phyloP scores from a whole-genome alignment of 2,113 vertebrate genomes.

The Prunella fulvescens region DNA sequence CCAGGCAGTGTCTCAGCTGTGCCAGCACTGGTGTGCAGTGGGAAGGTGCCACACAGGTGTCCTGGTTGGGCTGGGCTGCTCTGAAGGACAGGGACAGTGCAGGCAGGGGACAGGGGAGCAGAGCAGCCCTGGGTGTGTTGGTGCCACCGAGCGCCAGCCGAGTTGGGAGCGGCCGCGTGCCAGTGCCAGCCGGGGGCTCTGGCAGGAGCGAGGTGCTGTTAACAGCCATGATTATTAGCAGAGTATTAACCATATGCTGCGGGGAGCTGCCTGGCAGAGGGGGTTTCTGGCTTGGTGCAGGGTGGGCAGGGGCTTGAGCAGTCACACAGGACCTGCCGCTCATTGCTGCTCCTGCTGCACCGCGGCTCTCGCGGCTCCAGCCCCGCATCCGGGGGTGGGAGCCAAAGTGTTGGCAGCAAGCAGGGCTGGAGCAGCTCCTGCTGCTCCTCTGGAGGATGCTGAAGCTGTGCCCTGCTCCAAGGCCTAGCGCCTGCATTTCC shows the following conservation, averaged over 20 bases:
- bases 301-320: slow-evolving; percentile 49
- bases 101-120: background rate
- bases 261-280: background rate
- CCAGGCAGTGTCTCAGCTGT: accelerated
- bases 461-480: background rate
- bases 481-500: background rate
- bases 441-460: background rate
- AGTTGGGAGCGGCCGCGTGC: background rate
- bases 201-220: slow-evolving; percentile 43
- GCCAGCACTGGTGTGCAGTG: accelerated
- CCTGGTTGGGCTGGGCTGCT: background rate
- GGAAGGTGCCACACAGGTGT: background rate
- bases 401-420: background rate
- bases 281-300: background rate
- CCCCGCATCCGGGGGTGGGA: background rate
- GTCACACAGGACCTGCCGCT: background rate
- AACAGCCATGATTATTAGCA: slow-evolving; percentile 60
- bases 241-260: slow-evolving; percentile 64
- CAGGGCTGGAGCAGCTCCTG: background rate
- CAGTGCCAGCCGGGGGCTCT: slow-evolving; percentile 40
- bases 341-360: background rate
- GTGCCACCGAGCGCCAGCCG: background rate
- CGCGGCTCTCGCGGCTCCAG: background rate
- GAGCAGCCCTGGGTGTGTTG: background rate
- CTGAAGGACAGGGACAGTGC: background rate